Evolutionary conservation across 2,797 vertebrate genomes (phyloP).

Genomic region (Sparus aurata): DNA sequence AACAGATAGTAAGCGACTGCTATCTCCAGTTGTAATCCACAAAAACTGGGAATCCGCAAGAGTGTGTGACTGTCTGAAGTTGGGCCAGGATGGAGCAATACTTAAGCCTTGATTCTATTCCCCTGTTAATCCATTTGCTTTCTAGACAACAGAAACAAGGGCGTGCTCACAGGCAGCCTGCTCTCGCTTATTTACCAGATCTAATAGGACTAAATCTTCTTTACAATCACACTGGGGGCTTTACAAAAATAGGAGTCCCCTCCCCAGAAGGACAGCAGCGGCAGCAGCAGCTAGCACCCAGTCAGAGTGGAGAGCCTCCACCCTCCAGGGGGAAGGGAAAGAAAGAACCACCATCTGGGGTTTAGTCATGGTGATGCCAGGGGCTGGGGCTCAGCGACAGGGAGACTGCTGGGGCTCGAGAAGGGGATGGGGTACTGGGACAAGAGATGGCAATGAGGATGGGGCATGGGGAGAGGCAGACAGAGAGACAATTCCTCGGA

Average conservation of each 20-base stretch:
- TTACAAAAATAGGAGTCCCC: slow-evolving; percentile 66
- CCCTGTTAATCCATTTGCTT: slow-evolving; percentile 76
- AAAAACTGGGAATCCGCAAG: slow-evolving; percentile 39
- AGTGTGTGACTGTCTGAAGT: slow-evolving; percentile 43
- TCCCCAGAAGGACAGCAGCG: slow-evolving; percentile 56
- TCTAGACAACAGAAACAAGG: slow-evolving; percentile 78
- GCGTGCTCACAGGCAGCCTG: slow-evolving; percentile 65
- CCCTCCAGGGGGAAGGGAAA: slow-evolving; percentile 82
- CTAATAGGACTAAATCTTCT: slow-evolving; percentile 83
- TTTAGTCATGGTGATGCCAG: slow-evolving; percentile 90
- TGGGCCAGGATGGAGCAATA: slow-evolving; percentile 52
- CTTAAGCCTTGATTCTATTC: slow-evolving; percentile 63
- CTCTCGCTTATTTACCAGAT: slow-evolving; percentile 74
- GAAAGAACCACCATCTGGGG: slow-evolving; percentile 88
- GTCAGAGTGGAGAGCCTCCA: slow-evolving; percentile 78
- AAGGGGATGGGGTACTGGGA: slow-evolving; percentile 47
- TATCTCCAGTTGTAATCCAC: slow-evolving; percentile 42
- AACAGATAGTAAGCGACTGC: slow-evolving; percentile 28
- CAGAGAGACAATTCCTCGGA: neutral
- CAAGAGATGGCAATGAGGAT: slow-evolving; percentile 30
- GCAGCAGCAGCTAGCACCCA: slow-evolving; percentile 76
- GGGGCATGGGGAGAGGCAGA: slow-evolving; percentile 13
- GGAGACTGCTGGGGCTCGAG: slow-evolving; percentile 59
- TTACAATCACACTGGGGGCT: slow-evolving; percentile 75
- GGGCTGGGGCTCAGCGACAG: slow-evolving; percentile 74